A percentile compares a stretch with the other conserved stretches of the same genome.
Conservation (phyloP, 2,113 vertebrate species). For the Phodopus roborovskii region DNA sequence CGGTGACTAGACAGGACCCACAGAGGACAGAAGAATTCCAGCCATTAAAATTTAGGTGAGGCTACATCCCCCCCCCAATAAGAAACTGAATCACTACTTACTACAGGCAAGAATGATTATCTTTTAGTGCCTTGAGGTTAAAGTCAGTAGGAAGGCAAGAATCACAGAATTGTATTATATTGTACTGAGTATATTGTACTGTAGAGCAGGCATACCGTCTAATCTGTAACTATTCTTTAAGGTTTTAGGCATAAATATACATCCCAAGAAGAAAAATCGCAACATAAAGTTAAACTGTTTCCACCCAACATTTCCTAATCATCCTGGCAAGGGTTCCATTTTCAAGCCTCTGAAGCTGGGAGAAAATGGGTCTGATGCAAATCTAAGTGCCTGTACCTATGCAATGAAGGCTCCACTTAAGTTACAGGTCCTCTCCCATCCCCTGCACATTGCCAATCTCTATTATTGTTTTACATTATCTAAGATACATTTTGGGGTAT, state of each 20-base stretch:
- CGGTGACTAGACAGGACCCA: slow-evolving; percentile 52
- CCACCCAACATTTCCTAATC: not conserved
- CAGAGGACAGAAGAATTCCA: slow-evolving; percentile 67
- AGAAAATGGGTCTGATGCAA: not conserved
- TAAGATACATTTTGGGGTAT: not conserved
- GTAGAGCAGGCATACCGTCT: not conserved
- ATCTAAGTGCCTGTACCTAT: not conserved
- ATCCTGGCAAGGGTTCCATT: not conserved
- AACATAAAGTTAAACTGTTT: not conserved
- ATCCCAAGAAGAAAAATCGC: not conserved
- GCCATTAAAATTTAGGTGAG: slow-evolving; percentile 74
- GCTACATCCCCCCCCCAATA: slow-evolving; percentile 55
- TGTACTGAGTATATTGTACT: not conserved
- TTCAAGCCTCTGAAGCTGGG: rapidly evolving
- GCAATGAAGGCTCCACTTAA: not conserved
- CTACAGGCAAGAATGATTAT: slow-evolving; percentile 61
- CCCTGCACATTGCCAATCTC: not conserved
- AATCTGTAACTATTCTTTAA: not conserved
- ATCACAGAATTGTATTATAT: not conserved
- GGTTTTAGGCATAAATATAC: not conserved
- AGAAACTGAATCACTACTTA: slow-evolving; percentile 77
- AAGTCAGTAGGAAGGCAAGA: slow-evolving; percentile 50
- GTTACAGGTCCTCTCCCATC: not conserved
- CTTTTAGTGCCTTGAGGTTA: slow-evolving; percentile 55
- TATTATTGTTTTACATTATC: not conserved